Conservation (phyloP, 1,140 invertebrate species). For the Listronotus oregonensis region DNA sequence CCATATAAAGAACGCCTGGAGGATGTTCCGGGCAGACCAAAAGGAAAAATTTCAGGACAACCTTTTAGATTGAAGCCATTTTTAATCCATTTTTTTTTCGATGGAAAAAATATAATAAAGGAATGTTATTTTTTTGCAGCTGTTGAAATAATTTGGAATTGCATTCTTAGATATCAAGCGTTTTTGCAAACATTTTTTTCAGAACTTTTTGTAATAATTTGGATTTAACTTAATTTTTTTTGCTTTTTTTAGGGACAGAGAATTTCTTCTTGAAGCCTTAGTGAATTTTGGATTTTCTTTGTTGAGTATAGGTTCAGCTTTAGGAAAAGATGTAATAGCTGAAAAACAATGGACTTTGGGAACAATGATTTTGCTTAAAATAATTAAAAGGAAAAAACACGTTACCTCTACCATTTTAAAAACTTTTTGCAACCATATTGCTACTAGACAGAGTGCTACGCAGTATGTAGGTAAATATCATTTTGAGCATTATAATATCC, state of each 20-base stretch:
- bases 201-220: too few species aligned
- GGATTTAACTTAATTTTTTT: constrained; percentile 35
- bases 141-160: too few species aligned
- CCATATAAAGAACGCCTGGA: too few species aligned
- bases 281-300: constrained; percentile 61
- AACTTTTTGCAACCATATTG: constrained; percentile 58
- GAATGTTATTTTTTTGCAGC: too few species aligned
- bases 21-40: too few species aligned
- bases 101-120: too few species aligned
- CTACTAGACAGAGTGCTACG: constrained; percentile 52
- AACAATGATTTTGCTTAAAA: constrained; percentile 58
- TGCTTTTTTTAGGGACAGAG: constrained; percentile 57
- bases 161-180: too few species aligned
- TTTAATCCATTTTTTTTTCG: too few species aligned
- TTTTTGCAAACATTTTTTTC: too few species aligned
- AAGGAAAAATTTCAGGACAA: too few species aligned
- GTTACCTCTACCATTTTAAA: constrained; percentile 57
- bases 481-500: too few species aligned
- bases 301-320: constrained; percentile 51
- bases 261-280: constrained; percentile 61
- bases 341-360: constrained; percentile 58
- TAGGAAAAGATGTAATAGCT: constrained; percentile 48
- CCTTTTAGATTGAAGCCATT: too few species aligned
- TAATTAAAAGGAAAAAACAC: constrained; percentile 59
- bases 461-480: constrained; percentile 60